Percentiles rank a stretch among this genome's conserved stretches.
Evolutionary conservation across 2,113 vertebrate genomes (phyloP).

Genomic region (Scatophagus argus): DNA sequence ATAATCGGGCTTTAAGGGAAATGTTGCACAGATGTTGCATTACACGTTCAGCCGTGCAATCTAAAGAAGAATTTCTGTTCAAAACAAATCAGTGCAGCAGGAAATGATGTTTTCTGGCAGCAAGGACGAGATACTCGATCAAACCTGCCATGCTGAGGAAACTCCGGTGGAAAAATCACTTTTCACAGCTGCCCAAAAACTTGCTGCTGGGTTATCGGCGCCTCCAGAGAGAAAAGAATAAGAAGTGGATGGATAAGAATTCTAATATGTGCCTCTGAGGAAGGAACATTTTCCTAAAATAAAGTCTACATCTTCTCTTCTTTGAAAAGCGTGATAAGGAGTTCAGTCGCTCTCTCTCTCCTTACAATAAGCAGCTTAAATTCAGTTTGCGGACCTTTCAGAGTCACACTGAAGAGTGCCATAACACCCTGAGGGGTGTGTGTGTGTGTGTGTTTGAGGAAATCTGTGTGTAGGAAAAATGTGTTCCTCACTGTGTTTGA

Average conservation of each 20-base stretch:
- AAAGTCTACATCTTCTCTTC: constrained; percentile 19
- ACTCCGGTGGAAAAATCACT: background rate
- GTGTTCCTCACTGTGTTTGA: constrained; percentile 15
- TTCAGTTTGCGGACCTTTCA: constrained; percentile 50
- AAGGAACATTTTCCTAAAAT: constrained; percentile 2
- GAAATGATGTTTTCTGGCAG: background rate
- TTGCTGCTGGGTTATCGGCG: constrained; percentile 15
- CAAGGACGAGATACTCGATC: background rate
- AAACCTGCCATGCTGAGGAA: background rate
- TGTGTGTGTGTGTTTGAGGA: constrained; percentile 17
- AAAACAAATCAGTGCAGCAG: background rate
- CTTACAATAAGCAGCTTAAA: constrained; percentile 50
- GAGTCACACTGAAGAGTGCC: constrained; percentile 39
- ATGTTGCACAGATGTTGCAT: background rate
- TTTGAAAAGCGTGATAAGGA: constrained; percentile 13
- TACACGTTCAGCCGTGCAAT: background rate
- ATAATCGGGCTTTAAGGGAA: constrained; percentile 1
- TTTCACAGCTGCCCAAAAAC: background rate
- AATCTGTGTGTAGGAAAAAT: constrained; percentile 32
- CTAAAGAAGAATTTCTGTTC: background rate
- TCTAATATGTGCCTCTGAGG: background rate
- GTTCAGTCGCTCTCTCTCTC: constrained; percentile 3
- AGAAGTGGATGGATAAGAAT: constrained; percentile 14
- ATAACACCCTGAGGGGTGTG: constrained; percentile 27
- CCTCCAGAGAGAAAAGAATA: constrained; percentile 6